A percentile compares a stretch with the other conserved stretches of the same genome.
These are phyloP conservation scores for Leptinotarsa peninsularis DNA, from an alignment of 2,888 invertebrate species.

Conservation along the genomic window DNA sequence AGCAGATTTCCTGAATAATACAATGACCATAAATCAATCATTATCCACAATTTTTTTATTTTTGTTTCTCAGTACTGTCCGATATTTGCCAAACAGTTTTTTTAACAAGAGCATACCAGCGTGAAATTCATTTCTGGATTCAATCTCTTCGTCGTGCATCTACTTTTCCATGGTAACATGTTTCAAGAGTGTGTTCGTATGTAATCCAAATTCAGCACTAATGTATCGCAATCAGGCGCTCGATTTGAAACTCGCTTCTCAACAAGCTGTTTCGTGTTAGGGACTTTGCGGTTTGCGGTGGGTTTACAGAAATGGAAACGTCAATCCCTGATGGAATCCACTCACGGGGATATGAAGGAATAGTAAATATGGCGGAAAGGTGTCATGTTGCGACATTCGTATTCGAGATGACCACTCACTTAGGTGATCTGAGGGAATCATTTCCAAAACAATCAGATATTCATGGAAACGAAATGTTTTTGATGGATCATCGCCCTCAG, in stretches of 20 bases:
- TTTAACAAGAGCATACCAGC: not conserved
- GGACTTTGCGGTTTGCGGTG: conserved; percentile 32
- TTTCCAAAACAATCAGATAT: too few relatives aligned
- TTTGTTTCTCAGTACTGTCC: too few relatives aligned
- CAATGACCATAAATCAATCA: too few relatives aligned
- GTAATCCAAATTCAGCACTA: conserved; percentile 20
- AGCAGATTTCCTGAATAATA: too few relatives aligned
- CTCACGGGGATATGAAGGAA: not conserved
- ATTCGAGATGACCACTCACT: not conserved
- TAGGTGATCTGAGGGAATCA: not conserved
- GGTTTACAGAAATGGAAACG: conserved; percentile 30
- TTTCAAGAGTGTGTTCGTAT: conserved; percentile 18
- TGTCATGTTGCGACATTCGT: not conserved
- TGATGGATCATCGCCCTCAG: too few relatives aligned
- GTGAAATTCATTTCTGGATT: not conserved
- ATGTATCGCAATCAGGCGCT: conserved; percentile 19
- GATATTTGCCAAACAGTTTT: not conserved
- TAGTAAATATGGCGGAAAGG: conserved; percentile 12
- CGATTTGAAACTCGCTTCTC: conserved; percentile 17
- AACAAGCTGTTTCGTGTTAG: conserved; percentile 31
- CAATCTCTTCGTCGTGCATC: not conserved
- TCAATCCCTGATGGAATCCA: conserved; percentile 7
- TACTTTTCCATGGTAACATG: conserved; percentile 12
- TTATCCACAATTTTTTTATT: too few relatives aligned
- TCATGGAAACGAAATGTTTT: too few relatives aligned